Evolutionary conservation across 2,113 vertebrate species (phyloP).

Genomic region (Chloroceryle aenea): DNA sequence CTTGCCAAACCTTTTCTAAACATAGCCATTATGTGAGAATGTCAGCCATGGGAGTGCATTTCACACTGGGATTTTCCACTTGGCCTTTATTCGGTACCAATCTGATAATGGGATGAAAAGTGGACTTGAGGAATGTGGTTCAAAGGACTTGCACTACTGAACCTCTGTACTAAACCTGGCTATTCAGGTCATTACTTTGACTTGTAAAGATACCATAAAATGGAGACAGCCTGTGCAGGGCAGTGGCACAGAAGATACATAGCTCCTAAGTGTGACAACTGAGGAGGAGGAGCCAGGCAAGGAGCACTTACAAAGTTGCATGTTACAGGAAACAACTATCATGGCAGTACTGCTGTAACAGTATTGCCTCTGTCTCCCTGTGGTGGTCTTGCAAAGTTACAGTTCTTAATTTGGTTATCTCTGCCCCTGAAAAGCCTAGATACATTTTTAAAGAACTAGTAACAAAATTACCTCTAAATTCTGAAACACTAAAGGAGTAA

Average conservation of each 20-base stretch:
- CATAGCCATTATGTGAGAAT: neutral
- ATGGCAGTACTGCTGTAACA: neutral
- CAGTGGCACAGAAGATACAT: neutral
- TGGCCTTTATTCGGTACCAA: neutral
- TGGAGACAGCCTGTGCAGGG: neutral
- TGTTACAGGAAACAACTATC: neutral
- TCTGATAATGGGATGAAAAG: slow-evolving; percentile 18
- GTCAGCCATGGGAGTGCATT: neutral
- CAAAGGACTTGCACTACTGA: neutral
- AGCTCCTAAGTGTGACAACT: neutral
- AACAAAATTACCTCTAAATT: neutral
- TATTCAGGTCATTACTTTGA: neutral
- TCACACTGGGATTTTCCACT: neutral
- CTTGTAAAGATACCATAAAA: neutral
- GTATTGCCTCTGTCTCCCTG: neutral
- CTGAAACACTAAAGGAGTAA: neutral
- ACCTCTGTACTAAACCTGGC: neutral
- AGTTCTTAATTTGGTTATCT: neutral
- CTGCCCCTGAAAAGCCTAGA: neutral
- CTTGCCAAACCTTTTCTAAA: neutral
- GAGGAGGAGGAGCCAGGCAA: neutral
- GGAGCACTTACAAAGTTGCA: neutral
- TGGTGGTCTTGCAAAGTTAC: neutral
- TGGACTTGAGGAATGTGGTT: slow-evolving; percentile 5
- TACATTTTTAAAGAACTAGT: neutral